A percentile compares a stretch with the other conserved stretches of the same genome.
Evolutionary conservation across 2,888 invertebrate genomes (phyloP).

Genomic region (Caenorhabditis afra): DNA sequence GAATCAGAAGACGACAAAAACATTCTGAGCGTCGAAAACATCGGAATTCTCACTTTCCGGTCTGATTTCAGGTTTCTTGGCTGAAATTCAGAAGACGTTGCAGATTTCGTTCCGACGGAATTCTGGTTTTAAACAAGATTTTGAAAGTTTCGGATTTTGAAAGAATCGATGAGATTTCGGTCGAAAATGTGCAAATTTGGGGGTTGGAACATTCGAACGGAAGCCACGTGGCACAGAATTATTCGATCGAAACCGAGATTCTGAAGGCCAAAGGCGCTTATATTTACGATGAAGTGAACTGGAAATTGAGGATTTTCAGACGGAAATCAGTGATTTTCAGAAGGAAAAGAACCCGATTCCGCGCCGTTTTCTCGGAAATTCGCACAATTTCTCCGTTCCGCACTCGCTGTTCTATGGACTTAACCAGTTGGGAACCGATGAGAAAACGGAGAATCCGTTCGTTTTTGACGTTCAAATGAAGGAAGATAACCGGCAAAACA

Average conservation of each 20-base stretch:
- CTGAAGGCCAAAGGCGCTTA: not conserved
- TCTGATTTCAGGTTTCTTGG: conserved; percentile 26
- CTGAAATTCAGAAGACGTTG: not conserved
- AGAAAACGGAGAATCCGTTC: not conserved
- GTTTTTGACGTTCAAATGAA: conserved; percentile 10
- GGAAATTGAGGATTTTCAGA: too few relatives aligned
- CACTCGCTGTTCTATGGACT: not conserved
- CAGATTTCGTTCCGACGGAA: not conserved
- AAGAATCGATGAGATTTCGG: conserved; percentile 15
- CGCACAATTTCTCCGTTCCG: not conserved
- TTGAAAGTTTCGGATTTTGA: not conserved
- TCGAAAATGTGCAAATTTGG: conserved; percentile 14
- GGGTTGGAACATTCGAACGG: conserved; percentile 27
- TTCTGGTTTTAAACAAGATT: not conserved
- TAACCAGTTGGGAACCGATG: not conserved
- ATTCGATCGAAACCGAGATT: not conserved
- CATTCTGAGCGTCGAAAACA: not conserved
- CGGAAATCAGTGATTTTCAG: too few relatives aligned
- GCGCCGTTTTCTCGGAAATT: not conserved
- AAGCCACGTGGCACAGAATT: not conserved
- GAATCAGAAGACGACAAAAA: not conserved
- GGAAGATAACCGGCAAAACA: not conserved
- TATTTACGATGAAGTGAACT: too few relatives aligned
- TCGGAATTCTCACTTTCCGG: conserved; percentile 16
- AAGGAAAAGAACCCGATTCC: too few relatives aligned